Percentiles rank a stretch among this genome's conserved stretches.
phyloP scores from a whole-genome alignment of 2,797 vertebrate genomes.

The Melanotaenia nigrans region DNA sequence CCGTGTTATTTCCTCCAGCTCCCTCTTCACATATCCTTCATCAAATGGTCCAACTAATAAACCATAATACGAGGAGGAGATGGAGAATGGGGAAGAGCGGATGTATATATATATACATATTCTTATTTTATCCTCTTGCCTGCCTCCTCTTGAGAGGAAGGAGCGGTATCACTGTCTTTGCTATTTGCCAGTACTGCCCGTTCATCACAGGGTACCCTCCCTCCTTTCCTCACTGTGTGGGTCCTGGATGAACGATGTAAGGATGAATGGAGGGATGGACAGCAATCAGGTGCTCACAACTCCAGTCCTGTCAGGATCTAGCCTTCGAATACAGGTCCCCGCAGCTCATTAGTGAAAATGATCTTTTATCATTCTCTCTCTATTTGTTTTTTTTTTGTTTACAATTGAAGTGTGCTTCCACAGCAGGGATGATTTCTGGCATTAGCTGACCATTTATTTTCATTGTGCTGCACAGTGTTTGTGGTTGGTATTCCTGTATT shows the following conservation, averaged over 20 bases:
- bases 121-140: constrained; percentile 46
- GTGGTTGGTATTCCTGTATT: constrained; percentile 46
- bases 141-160: constrained; percentile 58
- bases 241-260: constrained; percentile 34
- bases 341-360: constrained; percentile 53
- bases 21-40: constrained; percentile 33
- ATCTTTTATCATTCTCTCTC: constrained; percentile 28
- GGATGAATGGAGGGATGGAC: constrained; percentile 38
- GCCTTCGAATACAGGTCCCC: constrained; percentile 35
- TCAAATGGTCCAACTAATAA: constrained; percentile 54
- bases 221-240: background rate
- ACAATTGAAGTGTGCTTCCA: constrained; percentile 44
- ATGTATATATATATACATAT: background rate
- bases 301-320: constrained; percentile 30
- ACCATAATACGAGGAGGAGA: constrained; percentile 53
- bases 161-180: constrained; percentile 65
- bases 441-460: constrained; percentile 62
- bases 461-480: constrained; percentile 40
- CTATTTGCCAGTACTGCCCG: constrained; percentile 49
- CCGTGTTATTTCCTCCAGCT: constrained; percentile 55
- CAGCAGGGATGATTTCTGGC: constrained; percentile 55
- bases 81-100: constrained; percentile 13
- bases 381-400: constrained; percentile 22
- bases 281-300: constrained; percentile 40
- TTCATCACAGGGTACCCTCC: background rate